Conservation (phyloP, 2,888 invertebrate genomes). For the Ormia ochracea region DNA sequence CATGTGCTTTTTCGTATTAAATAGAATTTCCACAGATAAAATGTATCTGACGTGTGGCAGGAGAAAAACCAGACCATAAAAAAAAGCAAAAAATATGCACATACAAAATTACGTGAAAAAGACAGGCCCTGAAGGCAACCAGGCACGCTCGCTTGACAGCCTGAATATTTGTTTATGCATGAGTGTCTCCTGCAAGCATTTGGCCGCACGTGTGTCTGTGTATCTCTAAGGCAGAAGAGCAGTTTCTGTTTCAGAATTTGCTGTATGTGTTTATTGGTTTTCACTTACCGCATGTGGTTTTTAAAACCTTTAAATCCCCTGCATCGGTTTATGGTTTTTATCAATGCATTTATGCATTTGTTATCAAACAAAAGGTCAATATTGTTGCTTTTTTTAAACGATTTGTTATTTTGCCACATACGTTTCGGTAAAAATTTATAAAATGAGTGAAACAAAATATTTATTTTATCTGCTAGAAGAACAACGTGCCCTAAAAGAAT, state of each 20-base stretch:
- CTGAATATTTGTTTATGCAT: slow-evolving; percentile 30
- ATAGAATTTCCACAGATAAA: slow-evolving; percentile 55
- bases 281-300: slow-evolving; percentile 55
- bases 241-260: slow-evolving; percentile 15
- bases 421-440: neutral
- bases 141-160: slow-evolving; percentile 20
- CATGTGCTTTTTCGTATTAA: slow-evolving; percentile 34
- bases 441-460: slow-evolving; percentile 14
- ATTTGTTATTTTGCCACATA: slow-evolving; percentile 1
- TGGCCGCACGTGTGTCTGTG: neutral
- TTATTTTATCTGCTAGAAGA: neutral
- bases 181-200: neutral
- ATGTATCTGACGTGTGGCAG: slow-evolving; percentile 56
- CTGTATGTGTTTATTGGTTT: slow-evolving; percentile 52
- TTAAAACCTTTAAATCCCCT: slow-evolving; percentile 59
- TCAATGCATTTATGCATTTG: slow-evolving; percentile 58
- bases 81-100: neutral
- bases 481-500: neutral
- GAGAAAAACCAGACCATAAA: neutral
- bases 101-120: neutral
- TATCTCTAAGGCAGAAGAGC: neutral
- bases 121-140: slow-evolving; percentile 1
- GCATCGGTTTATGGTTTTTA: slow-evolving; percentile 62
- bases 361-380: slow-evolving; percentile 61
- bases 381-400: neutral